A percentile compares a stretch with the other conserved stretches of the same genome.
phyloP scores from a whole-genome alignment of 2,113 vertebrate genomes.

The Columbina picui region DNA sequence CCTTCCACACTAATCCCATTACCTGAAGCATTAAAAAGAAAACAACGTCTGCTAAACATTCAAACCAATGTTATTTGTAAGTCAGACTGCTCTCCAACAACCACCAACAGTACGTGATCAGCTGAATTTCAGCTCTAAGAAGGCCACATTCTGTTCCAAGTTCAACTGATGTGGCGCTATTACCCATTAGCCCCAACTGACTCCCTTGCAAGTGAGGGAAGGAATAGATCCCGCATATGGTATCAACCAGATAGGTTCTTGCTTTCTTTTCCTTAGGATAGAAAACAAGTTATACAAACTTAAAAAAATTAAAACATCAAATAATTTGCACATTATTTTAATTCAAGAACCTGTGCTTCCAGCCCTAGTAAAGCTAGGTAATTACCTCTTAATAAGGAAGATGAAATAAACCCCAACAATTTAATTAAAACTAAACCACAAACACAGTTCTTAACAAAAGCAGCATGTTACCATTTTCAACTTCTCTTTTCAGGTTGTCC shows the following conservation, averaged over 20 bases:
- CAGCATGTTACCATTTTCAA: slow-evolving; percentile 87
- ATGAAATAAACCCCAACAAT: neutral
- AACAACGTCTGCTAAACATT: neutral
- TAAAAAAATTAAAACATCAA: neutral
- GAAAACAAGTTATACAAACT: neutral
- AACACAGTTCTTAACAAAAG: neutral
- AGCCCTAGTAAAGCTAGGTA: neutral
- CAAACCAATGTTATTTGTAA: neutral
- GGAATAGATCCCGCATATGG: neutral
- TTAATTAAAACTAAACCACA: neutral
- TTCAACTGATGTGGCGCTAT: neutral
- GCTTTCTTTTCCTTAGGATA: neutral
- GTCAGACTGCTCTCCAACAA: neutral
- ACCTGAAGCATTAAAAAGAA: slow-evolving; percentile 77
- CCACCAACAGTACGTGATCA: neutral
- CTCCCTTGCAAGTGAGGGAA: neutral
- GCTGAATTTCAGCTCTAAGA: neutral
- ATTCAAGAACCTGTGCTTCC: neutral
- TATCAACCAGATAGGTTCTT: neutral
- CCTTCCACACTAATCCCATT: slow-evolving; percentile 91
- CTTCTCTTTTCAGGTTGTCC: slow-evolving; percentile 95
- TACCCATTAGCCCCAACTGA: neutral
- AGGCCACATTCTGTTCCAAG: neutral
- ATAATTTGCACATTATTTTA: neutral
- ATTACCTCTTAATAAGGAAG: neutral